Base-by-base conservation (phyloP, 2,797 vertebrate genomes). In the Sebastes iracundus region DNA sequence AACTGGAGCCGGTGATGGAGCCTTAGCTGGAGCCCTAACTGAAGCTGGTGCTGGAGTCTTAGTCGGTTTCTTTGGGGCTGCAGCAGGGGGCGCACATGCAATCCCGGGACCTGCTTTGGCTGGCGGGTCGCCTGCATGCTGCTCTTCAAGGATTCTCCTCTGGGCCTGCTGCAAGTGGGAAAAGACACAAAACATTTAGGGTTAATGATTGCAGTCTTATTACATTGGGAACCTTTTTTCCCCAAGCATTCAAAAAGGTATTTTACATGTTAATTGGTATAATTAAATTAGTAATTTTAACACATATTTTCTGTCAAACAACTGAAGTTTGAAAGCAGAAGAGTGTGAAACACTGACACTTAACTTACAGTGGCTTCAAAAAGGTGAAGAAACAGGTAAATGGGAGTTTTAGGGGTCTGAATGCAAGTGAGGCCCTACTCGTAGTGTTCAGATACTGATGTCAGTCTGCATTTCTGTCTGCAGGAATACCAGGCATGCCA, bases 61-160 rank as follows among this genome's bases (percentile, higher is more conserved):
- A 8, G 46, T 28, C 0, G 10, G 58, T 81, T 88, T 90, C 84
- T 89, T 92, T 33, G 64, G 58, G n/a, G 49, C 23, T 32, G 75
- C 74, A 72, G 66, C 56, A 55, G 91, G 91, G n/a, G 93, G 92
- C 4, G 83, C 86, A 32, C 88, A 42, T 5, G 90, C 85, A 7
- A 93, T 86, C 6, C 73, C 90, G 0, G 92, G 88, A 32, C 87
- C 79, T 1, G 91, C 82, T 83, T 95, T 95, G 75, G 81, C 88
- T 6, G 86, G 81, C 0, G 72, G 84, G 65, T 79, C 83, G 23
- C 63, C 38, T 1, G 78, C 79, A 80, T 93, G 80, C 35, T 92
- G 92, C 35, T 96, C 94, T 69, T 96, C 95, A 1, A 94, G 83
- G 27, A 67, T 61, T 90, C 87, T 87, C 86, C 90, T 93, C 82